Conservation (phyloP, 2,797 vertebrate genomes). For the Urophycis tenuis region DNA sequence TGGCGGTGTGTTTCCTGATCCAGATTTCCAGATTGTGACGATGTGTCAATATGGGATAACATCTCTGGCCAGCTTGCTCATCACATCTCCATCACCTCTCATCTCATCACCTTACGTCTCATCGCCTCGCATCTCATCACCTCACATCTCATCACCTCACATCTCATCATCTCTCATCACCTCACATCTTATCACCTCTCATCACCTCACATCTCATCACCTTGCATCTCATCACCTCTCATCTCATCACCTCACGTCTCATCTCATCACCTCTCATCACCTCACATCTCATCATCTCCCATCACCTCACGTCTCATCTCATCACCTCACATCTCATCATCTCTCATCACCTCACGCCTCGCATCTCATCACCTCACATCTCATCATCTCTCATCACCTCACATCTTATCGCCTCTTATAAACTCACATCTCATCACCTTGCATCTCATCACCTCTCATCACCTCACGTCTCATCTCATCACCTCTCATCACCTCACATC, state of each 20-base stretch:
- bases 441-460: too few relatives aligned
- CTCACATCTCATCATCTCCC: constrained; percentile 46
- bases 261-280: too few relatives aligned
- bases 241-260: constrained; percentile 44
- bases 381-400: too few relatives aligned
- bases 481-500: constrained; percentile 43
- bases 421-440: constrained; percentile 43
- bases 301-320: too few relatives aligned
- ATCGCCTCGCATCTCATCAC: constrained; percentile 45
- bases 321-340: constrained; percentile 47
- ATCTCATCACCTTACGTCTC: constrained; percentile 43
- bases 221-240: too few relatives aligned
- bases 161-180: too few relatives aligned
- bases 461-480: too few relatives aligned
- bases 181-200: constrained; percentile 44
- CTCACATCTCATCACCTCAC: too few relatives aligned
- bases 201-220: constrained; percentile 38
- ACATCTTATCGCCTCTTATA: too few relatives aligned
- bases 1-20: too few relatives aligned
- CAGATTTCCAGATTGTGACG: too few relatives aligned
- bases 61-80: constrained; percentile 24
- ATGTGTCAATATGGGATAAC: constrained; percentile 28
- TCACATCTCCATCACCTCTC: constrained; percentile 44
- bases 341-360: constrained; percentile 22
- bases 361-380: constrained; percentile 44